These are phyloP conservation scores for Podarcis lilfordi DNA, from an alignment of 2,797 vertebrate species.

Conservation along the genomic window DNA sequence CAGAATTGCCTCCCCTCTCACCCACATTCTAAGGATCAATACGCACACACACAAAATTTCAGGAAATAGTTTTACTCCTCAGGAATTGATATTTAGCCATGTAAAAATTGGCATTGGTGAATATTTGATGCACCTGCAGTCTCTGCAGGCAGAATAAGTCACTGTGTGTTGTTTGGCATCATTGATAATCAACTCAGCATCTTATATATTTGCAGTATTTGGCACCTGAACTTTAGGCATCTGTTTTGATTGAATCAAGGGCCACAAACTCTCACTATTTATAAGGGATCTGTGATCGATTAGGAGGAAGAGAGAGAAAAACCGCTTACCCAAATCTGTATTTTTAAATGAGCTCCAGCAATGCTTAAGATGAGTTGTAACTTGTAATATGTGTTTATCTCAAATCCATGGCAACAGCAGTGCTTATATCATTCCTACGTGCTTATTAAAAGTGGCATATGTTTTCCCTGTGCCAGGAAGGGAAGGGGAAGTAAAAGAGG, in stretches of 20 bases:
- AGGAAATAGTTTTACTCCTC: neutral
- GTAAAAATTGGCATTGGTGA: neutral
- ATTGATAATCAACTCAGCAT: slow-evolving; percentile 28
- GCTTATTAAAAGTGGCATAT: slow-evolving; percentile 12
- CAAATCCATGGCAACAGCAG: slow-evolving; percentile 35
- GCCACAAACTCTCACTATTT: neutral
- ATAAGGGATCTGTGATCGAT: neutral
- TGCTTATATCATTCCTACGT: slow-evolving; percentile 10
- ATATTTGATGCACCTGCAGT: neutral
- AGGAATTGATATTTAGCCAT: neutral
- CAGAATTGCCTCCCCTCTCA: neutral
- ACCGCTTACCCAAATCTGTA: neutral
- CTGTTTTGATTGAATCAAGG: slow-evolving; percentile 14
- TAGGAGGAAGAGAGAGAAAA: neutral
- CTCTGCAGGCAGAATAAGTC: slow-evolving; percentile 19
- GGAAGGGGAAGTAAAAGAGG: neutral
- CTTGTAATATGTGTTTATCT: slow-evolving; percentile 27
- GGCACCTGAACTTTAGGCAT: slow-evolving; percentile 26
- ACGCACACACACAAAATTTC: neutral
- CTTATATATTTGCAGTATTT: neutral
- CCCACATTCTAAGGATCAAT: neutral
- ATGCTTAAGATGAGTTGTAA: neutral
- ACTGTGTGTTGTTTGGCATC: neutral
- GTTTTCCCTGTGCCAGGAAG: slow-evolving; percentile 41
- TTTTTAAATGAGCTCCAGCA: slow-evolving; percentile 27